Evolutionary conservation across 2,888 invertebrate species (phyloP).

Genomic region (Drosophila antonietae): DNA sequence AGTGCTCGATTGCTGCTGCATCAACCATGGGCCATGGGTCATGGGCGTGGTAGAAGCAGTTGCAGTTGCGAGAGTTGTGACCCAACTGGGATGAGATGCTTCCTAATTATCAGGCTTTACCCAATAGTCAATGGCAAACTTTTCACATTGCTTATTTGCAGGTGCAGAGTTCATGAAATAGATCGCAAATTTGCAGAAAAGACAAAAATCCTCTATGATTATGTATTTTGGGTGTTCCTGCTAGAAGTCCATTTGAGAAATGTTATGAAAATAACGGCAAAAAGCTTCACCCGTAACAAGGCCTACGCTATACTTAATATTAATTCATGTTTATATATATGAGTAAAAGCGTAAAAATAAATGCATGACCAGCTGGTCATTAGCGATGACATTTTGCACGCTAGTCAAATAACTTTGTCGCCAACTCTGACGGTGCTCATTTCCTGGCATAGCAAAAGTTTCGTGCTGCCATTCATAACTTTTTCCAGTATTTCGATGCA

Average conservation of each 20-base stretch:
- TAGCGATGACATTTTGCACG: conserved; percentile 57
- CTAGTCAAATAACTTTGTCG: conserved; percentile 28
- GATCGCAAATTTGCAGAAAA: conserved; percentile 2
- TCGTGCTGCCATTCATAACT: conserved; percentile 59
- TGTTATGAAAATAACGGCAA: neutral
- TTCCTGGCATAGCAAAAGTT: conserved; percentile 63
- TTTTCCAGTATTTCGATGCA: conserved; percentile 19
- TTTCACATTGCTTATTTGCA: conserved; percentile 10
- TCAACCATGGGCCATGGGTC: conserved; percentile 14
- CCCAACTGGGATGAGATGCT: conserved; percentile 36
- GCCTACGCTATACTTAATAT: neutral
- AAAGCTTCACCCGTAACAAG: neutral
- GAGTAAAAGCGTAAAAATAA: conserved; percentile 30
- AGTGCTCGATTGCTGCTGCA: conserved; percentile 34
- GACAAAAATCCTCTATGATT: neutral
- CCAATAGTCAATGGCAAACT: conserved; percentile 17
- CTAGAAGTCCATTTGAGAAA: neutral
- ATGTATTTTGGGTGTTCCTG: neutral
- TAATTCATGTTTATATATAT: neutral
- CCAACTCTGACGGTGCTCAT: conserved; percentile 25
- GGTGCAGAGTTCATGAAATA: neutral
- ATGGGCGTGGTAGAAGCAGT: conserved; percentile 24
- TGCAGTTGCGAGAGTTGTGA: conserved; percentile 35
- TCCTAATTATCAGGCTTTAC: conserved; percentile 57
- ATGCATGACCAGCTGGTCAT: conserved; percentile 52